These are phyloP conservation scores for Pelodiscus sinensis DNA, from an alignment of 2,113 vertebrate genomes.

Conservation along the genomic window DNA sequence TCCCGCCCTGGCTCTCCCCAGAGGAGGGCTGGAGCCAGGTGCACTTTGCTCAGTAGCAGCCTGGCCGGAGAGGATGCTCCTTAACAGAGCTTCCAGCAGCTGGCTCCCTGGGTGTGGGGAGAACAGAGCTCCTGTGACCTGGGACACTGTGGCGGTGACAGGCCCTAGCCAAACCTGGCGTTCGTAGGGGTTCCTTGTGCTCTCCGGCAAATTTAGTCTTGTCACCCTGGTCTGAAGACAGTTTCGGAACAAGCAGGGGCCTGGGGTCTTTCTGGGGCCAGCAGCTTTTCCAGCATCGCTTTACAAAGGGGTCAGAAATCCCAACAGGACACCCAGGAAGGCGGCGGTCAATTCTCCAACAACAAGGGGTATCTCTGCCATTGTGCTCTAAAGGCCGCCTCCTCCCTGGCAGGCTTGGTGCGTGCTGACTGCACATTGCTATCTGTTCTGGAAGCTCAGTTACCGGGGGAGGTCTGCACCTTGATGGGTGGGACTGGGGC, in stretches of 20 bases:
- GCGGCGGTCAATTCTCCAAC: neutral
- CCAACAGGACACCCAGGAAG: neutral
- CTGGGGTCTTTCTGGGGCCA: neutral
- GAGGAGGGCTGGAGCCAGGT: neutral
- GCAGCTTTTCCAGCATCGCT: neutral
- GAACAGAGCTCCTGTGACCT: neutral
- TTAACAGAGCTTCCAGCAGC: neutral
- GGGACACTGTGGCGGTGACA: neutral
- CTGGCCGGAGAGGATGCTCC: neutral
- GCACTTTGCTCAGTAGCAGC: neutral
- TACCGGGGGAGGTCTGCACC: neutral
- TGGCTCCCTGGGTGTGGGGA: neutral
- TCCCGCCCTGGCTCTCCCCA: fast-evolving
- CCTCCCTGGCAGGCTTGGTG: neutral
- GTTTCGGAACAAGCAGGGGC: neutral
- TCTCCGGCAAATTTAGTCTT: neutral
- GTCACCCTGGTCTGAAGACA: neutral
- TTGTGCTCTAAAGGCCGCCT: neutral
- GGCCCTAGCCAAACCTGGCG: neutral
- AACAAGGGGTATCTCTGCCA: neutral
- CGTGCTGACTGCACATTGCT: neutral
- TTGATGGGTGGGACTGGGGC: neutral
- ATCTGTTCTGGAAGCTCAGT: neutral
- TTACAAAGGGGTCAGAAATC: neutral
- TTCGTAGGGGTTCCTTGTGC: neutral